phyloP scores from a whole-genome alignment of 2,888 invertebrate genomes.

The Tetragonula carbonaria region DNA sequence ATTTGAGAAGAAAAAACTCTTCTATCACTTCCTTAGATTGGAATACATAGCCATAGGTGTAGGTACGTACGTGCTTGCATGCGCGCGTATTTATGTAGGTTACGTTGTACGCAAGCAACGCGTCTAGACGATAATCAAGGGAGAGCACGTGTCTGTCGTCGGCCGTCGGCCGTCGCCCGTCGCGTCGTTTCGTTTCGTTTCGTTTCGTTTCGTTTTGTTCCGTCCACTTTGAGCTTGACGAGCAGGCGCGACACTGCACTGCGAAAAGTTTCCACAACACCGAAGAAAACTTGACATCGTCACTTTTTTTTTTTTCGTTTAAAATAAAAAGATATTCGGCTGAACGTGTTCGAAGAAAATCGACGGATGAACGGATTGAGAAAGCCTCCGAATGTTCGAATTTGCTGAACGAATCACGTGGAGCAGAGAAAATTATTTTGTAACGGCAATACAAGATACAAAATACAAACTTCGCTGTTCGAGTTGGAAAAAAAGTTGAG shows the following conservation, averaged over 20 bases:
- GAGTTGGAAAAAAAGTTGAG: conserved; percentile 2
- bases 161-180: background rate
- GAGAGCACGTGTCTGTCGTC: conserved; percentile 48
- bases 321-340: no score
- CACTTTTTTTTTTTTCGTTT: background rate
- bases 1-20: no score
- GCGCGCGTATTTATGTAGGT: background rate
- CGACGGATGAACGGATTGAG: no score
- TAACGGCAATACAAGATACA: no score
- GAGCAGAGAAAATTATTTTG: no score
- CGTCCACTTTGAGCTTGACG: conserved; percentile 33
- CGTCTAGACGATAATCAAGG: conserved; percentile 73
- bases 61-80: no score
- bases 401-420: no score
- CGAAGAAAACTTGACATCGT: conserved; percentile 17
- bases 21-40: no score
- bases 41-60: no score
- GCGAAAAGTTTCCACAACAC: conserved; percentile 11
- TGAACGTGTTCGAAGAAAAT: no score
- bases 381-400: no score
- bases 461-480: background rate
- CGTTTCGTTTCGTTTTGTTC: conserved; percentile 35
- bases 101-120: conserved; percentile 11
- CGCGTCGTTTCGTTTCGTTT: conserved; percentile 27
- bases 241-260: background rate